Evolutionary conservation across 2,797 vertebrate genomes (phyloP).

Genomic region (Acridotheres tristis): DNA sequence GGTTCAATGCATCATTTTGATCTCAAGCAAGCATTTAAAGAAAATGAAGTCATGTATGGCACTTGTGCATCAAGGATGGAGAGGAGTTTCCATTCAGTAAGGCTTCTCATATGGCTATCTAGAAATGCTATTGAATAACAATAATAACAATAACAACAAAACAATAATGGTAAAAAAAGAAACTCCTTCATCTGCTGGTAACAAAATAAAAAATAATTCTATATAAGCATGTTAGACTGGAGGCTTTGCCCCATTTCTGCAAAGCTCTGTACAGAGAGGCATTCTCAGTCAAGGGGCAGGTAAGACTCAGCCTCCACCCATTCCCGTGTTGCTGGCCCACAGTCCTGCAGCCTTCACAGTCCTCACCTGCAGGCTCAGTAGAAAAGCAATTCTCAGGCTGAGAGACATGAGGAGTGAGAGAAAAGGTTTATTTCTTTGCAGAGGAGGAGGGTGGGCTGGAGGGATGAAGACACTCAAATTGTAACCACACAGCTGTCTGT

Average conservation of each 20-base stretch:
- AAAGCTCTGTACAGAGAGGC: background rate
- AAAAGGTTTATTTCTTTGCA: background rate
- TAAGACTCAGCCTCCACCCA: background rate
- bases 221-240: background rate
- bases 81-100: background rate
- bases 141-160: background rate
- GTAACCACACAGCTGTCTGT: background rate
- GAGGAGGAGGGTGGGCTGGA: background rate
- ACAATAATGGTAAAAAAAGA: background rate
- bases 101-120: background rate
- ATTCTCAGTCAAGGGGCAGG: background rate
- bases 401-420: background rate
- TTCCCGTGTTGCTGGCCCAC: fast-evolving
- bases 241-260: background rate
- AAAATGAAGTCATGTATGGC: background rate
- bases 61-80: background rate
- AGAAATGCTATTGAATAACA: background rate
- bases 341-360: background rate
- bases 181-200: background rate
- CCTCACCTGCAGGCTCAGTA: fast-evolving
- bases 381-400: background rate
- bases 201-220: background rate
- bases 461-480: background rate
- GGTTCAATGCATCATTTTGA: background rate
- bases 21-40: background rate